Conservation (phyloP, 2,888 invertebrate genomes). For the Epistrophe eligans region DNA sequence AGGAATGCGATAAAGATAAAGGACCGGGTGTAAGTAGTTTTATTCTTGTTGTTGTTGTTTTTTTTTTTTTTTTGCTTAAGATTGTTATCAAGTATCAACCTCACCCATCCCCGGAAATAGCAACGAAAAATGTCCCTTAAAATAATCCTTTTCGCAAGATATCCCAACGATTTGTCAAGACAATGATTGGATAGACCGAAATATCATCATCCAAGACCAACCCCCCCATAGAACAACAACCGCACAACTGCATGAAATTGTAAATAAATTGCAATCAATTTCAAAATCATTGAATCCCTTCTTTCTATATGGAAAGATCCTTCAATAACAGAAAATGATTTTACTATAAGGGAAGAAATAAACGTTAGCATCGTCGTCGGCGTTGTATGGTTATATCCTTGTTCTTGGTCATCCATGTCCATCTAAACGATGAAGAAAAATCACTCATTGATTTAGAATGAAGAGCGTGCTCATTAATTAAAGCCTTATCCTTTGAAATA, state of each 20-base stretch:
- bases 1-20: conserved; percentile 60
- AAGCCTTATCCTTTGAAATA: conserved; percentile 69
- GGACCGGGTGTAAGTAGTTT: conserved; percentile 14
- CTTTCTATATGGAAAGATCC: conserved; percentile 43
- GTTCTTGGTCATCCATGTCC: conserved; percentile 6
- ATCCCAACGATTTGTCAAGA: conserved; percentile 69
- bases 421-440: conserved; percentile 56
- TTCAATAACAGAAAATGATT: conserved; percentile 55
- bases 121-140: conserved; percentile 51
- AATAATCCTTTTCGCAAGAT: conserved; percentile 58
- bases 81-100: conserved; percentile 12
- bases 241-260: conserved; percentile 63
- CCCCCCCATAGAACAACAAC: conserved; percentile 26
- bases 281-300: conserved; percentile 54
- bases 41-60: background rate
- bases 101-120: background rate
- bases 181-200: conserved; percentile 61
- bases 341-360: background rate
- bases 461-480: conserved; percentile 75
- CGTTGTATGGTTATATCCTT: background rate
- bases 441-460: conserved; percentile 74
- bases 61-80: background rate
- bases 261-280: conserved; percentile 76
- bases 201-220: conserved; percentile 26
- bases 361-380: background rate